A percentile compares a stretch with the other conserved stretches of the same genome.
Conservation (phyloP, 2,113 vertebrate genomes). For the Myxocyprinus asiaticus region DNA sequence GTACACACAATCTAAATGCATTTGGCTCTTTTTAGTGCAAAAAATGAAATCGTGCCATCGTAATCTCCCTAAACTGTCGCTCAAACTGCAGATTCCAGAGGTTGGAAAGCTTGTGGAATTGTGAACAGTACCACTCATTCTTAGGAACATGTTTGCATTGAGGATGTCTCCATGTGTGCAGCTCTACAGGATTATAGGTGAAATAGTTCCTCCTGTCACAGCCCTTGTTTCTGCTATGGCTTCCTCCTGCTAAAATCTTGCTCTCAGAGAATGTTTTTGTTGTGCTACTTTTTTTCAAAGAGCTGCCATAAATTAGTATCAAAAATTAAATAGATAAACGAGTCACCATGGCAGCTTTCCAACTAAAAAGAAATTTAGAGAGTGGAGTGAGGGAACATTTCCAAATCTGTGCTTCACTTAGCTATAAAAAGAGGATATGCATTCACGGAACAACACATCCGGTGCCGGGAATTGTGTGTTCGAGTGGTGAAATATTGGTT, state of each 20-base stretch:
- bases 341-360: slow-evolving; percentile 31
- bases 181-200: slow-evolving; percentile 20
- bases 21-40: neutral
- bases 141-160: neutral
- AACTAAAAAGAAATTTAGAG: slow-evolving; percentile 31
- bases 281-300: neutral
- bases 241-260: slow-evolving; percentile 14
- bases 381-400: slow-evolving; percentile 9
- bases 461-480: neutral
- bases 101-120: neutral
- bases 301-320: slow-evolving; percentile 34
- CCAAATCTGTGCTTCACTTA: slow-evolving; percentile 25
- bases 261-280: neutral
- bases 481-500: slow-evolving; percentile 12
- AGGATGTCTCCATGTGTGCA: neutral
- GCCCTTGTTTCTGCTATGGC: neutral
- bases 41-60: neutral
- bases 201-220: slow-evolving; percentile 15
- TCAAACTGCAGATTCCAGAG: neutral
- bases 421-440: neutral
- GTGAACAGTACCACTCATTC: neutral
- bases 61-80: neutral
- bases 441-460: slow-evolving; percentile 11
- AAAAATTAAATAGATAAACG: slow-evolving; percentile 33
- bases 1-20: neutral